Base-by-base conservation (phyloP, 2,888 invertebrate species). In the Trichopoda pennipes region DNA sequence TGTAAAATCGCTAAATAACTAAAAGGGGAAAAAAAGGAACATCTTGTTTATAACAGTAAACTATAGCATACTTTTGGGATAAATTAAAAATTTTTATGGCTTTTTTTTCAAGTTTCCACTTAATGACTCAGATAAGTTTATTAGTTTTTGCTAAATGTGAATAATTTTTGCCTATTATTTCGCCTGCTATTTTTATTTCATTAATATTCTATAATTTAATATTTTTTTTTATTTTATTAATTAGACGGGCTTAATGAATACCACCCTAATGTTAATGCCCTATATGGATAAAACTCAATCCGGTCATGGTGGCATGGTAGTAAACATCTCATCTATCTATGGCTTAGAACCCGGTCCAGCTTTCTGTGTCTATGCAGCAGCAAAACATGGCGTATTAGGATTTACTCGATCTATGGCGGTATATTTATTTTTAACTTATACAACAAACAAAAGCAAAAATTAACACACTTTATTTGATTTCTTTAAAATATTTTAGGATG, bases 371-470 rank as follows among this genome's bases (percentile, higher is more conserved):
- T 90, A 90, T 44, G 84, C 89, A 3, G 90, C 90, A 6, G 89
- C 90, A 68, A 90, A 90, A 63, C 90, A 90, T 60, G 90, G 90
- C 74, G 88, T 90, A 9, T 73, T 90, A 7, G 90, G 90, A 53
- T 90, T 90, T 78, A 90, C 90, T 3, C 88, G 89, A 17, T 89
- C 90, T 3, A 87, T 90, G 85, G 89, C 86, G 4, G 88, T 88
- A 84, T 85, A 79, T 53, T 28, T 56, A 10, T n/a, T 35, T 32
- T 35, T 38, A 19, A 42, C 1, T 6, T 21, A 21, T 0, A 47
- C 12, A 19, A 3, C 8, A 58, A 6, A 44, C 19, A 42, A 17
- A 7, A 23, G 60, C 3, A 28, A 21, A 4, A 17, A 38, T 44
- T 28, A 16, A 17, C 8, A 12, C 1, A 44, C 19, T 53, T 19